phyloP scores from a whole-genome alignment of 2,113 vertebrate genomes.

The Tangachromis dhanisi region DNA sequence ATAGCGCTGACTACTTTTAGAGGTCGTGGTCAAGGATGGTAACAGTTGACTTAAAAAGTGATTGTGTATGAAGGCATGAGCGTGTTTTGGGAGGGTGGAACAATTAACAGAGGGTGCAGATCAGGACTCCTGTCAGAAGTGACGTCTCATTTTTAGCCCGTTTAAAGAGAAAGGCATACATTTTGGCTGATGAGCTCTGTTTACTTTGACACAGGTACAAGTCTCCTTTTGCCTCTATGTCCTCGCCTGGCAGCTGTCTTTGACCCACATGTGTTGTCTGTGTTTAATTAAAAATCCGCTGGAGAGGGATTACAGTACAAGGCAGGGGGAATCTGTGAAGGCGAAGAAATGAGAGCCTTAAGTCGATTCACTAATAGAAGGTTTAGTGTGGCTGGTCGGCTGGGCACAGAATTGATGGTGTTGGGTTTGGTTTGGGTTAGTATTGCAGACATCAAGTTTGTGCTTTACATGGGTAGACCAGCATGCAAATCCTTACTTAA shows the following conservation, averaged over 20 bases:
- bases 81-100: neutral
- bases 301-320: conserved; percentile 39
- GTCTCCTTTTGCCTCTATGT: neutral
- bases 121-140: conserved; percentile 37
- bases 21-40: neutral
- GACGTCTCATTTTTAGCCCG: neutral
- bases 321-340: neutral
- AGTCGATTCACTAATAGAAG: conserved; percentile 7
- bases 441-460: neutral
- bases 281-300: conserved; percentile 61
- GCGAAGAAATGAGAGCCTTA: neutral
- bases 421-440: too few relatives aligned
- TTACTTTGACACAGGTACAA: neutral
- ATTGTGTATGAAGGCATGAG: neutral
- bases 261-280: conserved; percentile 15
- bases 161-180: neutral
- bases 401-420: neutral
- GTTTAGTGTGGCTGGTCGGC: neutral
- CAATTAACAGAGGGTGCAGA: conserved; percentile 26
- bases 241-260: neutral
- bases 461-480: neutral
- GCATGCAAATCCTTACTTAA: neutral
- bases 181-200: neutral
- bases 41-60: neutral
- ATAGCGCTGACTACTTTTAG: neutral